Percentiles rank a stretch among this genome's conserved stretches.
Evolutionary conservation across 2,888 invertebrate species (phyloP).

Genomic region (Synergus umbraculus): DNA sequence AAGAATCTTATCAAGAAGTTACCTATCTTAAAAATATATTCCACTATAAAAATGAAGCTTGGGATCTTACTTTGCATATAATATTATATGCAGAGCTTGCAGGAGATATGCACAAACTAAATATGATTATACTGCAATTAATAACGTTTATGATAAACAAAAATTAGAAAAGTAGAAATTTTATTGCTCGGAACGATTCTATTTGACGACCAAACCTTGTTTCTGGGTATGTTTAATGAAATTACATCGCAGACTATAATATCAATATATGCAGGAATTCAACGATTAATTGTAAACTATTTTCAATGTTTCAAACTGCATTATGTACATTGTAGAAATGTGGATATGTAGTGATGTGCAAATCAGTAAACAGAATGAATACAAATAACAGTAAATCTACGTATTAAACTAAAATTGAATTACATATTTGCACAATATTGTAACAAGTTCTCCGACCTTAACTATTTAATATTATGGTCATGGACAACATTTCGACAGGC

Average conservation of each 20-base stretch:
- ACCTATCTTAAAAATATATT: not conserved
- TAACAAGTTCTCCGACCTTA: constrained; percentile 17
- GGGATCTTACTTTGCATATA: not conserved
- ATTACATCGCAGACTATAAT: no score
- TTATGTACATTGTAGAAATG: no score
- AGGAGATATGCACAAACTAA: not conserved
- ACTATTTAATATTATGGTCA: constrained; percentile 11
- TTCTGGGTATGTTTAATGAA: no score
- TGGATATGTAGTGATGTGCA: no score
- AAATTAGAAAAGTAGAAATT: no score
- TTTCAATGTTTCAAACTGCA: no score
- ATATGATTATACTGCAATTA: no score
- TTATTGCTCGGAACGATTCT: no score
- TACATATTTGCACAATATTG: not conserved
- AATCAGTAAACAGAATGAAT: not conserved
- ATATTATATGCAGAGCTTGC: not conserved
- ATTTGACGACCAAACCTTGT: no score
- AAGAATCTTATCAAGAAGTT: constrained; percentile 24
- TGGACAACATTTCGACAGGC: not conserved
- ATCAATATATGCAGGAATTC: no score
- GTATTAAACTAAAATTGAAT: not conserved
- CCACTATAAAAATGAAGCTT: not conserved
- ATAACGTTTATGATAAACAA: no score
- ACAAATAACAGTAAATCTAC: not conserved
- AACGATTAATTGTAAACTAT: no score